Base-by-base conservation (phyloP, 2,888 invertebrate species). In the Petrophora chlorosata region DNA sequence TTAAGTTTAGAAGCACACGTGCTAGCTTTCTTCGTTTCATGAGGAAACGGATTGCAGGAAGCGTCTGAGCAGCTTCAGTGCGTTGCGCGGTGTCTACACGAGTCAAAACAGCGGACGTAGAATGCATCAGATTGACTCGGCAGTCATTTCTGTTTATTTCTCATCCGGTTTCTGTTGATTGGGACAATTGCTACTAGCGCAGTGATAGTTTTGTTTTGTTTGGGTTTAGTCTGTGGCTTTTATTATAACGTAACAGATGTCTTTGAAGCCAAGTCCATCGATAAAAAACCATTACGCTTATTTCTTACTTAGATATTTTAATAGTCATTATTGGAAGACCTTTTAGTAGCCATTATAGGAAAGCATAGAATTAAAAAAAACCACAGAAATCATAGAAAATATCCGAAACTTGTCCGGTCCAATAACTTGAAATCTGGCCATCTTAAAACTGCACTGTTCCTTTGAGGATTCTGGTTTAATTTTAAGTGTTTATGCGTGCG, bases 1-100 rank as follows among this genome's bases (percentile, higher is more conserved):
- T 63, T 59, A 65, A 65, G 43, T 50, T 50, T 50, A 50, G 49
- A 43, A 28, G 16, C 43, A 86, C 87, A 88, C 88, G 85, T 87
- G 88, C 82, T 77, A 61, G 67, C 82, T 84, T 82, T n/a, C n/a
- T n/a, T n/a, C n/a, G n/a, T n/a, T n/a, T 80, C 81, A 78, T 72
- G 67, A 82, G 84, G 84, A 83, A 84, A 72, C 77, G 57, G 53
- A 63, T 73, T 66, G 67, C 72, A 74, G 73, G 73, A 76, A 73
- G 63, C 58, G 60, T 50, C 42, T 44, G 35, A 36, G 63, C 57
- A 59, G 47, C 28, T 44, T 48, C 48, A 33, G 44, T 30, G 59
- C 59, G 50, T 59, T 66, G 44, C 28, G 59, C 59, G 50, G 59
- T 66, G 66, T 70, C 64, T 66, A 70, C 65, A 67, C 59, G 58